A percentile compares a stretch with the other conserved stretches of the same genome.
Conservation (phyloP, 2,797 vertebrate species). For the Philypnodon macrostomus region DNA sequence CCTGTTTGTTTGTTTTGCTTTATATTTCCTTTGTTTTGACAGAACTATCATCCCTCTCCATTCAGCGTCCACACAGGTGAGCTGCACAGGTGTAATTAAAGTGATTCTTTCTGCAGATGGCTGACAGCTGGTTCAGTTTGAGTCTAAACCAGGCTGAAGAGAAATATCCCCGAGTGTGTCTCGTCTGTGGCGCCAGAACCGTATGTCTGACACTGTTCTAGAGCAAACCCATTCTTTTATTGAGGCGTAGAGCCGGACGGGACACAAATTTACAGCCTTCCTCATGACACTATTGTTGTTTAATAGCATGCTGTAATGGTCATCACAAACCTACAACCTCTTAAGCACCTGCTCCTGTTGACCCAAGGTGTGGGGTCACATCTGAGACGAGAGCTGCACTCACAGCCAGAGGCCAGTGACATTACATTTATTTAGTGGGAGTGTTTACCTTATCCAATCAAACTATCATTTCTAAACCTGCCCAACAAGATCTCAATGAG, state of each 20-base stretch:
- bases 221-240: constrained; percentile 44
- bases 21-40: constrained; percentile 27
- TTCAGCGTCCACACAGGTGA: constrained; percentile 33
- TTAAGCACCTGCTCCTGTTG: constrained; percentile 10
- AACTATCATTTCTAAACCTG: constrained; percentile 31
- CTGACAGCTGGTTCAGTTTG: constrained; percentile 35
- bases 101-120: constrained; percentile 49
- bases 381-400: constrained; percentile 12
- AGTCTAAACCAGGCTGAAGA: constrained; percentile 33
- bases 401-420: background rate
- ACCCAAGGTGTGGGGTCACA: constrained; percentile 1
- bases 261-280: constrained; percentile 36
- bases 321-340: constrained; percentile 22
- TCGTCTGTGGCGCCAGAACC: constrained; percentile 61
- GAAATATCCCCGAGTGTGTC: constrained; percentile 34
- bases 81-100: constrained; percentile 35
- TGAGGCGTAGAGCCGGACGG: constrained; percentile 39
- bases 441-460: constrained; percentile 45
- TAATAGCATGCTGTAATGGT: constrained; percentile 47
- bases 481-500: constrained; percentile 21
- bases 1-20: constrained; percentile 29
- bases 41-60: constrained; percentile 17
- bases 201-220: constrained; percentile 45
- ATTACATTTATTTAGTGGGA: constrained; percentile 24
- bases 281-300: constrained; percentile 38